Percentiles rank a stretch among this genome's conserved stretches.
Evolutionary conservation across 2,113 vertebrate genomes (phyloP).

Genomic region (Solea solea): DNA sequence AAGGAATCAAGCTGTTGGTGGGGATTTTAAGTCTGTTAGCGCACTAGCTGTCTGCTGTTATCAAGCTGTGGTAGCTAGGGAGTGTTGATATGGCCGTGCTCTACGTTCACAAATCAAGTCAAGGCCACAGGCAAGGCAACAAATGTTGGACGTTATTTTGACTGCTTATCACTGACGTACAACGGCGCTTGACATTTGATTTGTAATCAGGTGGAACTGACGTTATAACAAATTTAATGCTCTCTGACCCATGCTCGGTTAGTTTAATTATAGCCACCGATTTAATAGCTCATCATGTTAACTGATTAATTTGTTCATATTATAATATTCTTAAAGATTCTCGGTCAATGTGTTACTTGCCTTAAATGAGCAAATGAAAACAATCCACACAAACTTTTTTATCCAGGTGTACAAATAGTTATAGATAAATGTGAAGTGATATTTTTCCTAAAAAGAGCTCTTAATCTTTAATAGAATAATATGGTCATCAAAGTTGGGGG

Average conservation of each 20-base stretch:
- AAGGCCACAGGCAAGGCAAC: slow-evolving; percentile 33
- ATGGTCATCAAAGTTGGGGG: too few species aligned
- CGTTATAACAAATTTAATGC: background rate
- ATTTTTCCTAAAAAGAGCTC: too few species aligned
- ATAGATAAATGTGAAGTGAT: too few species aligned
- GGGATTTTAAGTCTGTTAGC: slow-evolving; percentile 29
- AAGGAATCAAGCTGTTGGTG: background rate
- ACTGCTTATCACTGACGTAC: background rate
- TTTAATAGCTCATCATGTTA: too few species aligned
- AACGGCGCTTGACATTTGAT: background rate
- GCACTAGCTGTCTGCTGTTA: slow-evolving; percentile 41
- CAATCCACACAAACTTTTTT: too few species aligned
- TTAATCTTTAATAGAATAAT: too few species aligned
- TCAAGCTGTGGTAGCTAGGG: slow-evolving; percentile 52
- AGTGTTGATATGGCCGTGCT: slow-evolving; percentile 36
- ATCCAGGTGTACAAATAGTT: too few species aligned
- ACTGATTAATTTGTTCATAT: too few species aligned
- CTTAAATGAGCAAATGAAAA: too few species aligned
- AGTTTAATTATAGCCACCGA: slow-evolving; percentile 16
- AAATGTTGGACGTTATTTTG: background rate
- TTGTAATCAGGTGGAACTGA: background rate
- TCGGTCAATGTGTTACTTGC: too few species aligned
- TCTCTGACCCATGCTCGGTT: background rate
- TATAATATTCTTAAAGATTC: too few species aligned
- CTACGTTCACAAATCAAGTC: slow-evolving; percentile 35